These are phyloP conservation scores for Regulus satrapa DNA, from an alignment of 2,113 vertebrate genomes.

Conservation along the genomic window DNA sequence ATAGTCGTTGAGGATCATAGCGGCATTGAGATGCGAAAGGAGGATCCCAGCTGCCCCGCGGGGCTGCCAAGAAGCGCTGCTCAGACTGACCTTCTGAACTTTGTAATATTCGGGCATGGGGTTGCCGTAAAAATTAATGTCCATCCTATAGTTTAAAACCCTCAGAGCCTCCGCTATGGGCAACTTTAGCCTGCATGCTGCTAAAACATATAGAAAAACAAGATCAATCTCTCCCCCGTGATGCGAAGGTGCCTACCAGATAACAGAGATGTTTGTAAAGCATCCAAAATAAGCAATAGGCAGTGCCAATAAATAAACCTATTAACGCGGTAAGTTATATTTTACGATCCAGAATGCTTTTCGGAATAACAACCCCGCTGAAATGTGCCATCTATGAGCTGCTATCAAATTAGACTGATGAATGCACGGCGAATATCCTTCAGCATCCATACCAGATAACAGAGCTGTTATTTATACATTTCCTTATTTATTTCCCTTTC, in stretches of 20 bases:
- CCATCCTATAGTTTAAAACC: slow-evolving; percentile 60
- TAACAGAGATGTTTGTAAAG: slow-evolving; percentile 80
- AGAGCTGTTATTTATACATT: slow-evolving; percentile 25
- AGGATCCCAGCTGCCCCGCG: slow-evolving; percentile 48
- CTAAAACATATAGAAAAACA: slow-evolving; percentile 40
- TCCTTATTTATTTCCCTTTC: slow-evolving; percentile 10
- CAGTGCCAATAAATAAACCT: slow-evolving; percentile 82
- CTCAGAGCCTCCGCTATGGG: slow-evolving; percentile 1
- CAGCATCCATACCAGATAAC: slow-evolving; percentile 32
- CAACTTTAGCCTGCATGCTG: slow-evolving; percentile 11
- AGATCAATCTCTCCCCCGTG: slow-evolving; percentile 42
- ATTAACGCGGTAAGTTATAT: slow-evolving; percentile 81
- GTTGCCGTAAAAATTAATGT: slow-evolving; percentile 76
- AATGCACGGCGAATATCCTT: slow-evolving; percentile 34
- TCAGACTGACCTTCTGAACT: slow-evolving; percentile 77
- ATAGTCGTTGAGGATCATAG: background rate
- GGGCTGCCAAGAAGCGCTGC: slow-evolving; percentile 64
- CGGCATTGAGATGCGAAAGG: background rate
- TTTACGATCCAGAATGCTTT: slow-evolving; percentile 79
- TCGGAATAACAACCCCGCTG: slow-evolving; percentile 68
- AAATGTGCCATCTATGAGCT: slow-evolving; percentile 59
- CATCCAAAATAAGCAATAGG: slow-evolving; percentile 82
- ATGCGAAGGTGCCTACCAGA: slow-evolving; percentile 70
- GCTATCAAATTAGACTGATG: slow-evolving; percentile 62
- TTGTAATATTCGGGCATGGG: slow-evolving; percentile 77